Evolutionary conservation across 92 coral and sea anemone genomes (phyloP), one percentile per base, ranked within the genome.

Genomic region (Phenganax marumi): DNA sequence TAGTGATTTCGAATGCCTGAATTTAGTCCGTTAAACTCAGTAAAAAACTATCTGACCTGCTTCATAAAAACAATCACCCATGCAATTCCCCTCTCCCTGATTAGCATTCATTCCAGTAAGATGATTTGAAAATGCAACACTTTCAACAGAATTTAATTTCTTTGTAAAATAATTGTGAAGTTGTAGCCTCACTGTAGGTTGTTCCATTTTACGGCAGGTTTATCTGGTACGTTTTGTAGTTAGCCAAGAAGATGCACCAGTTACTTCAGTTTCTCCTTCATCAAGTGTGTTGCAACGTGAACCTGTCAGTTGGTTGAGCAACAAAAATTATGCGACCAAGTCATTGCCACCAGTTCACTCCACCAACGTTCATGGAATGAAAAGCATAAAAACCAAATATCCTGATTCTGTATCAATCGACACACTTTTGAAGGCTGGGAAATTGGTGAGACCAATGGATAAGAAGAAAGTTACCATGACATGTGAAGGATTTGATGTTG

Each of bases 401-500:
- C 93, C 93, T 66, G 81, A 86, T 65, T 84, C 87, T 47, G 82
- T 84, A 75, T 84, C 87, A 7, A 84, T 84, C 7, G 82, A 33
- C 63, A 26, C 76, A 21, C 33, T 75, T 0, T 82, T 84, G 14
- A 70, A 70, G 0, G 85, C 85, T 12, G 85, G 85, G 12, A 81
- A 81, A 46, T 48, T 81, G 24, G 70, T 84, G 11, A 62, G 52
- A 51, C 87, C 87, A 61, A 84, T 62, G 26, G 16, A 57, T 19
- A 84, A 51, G 75, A 84, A 18, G 21, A 54, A 74, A 51, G 75
- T 63, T 14, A 33, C 84, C 33, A 89, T 90, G 46, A 66, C 70
- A 77, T 79, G 88, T 79, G 89, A 91, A 79, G 74, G 80, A 80
- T 91, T 88, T 84, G 89, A 89, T 82, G 80, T 86, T 58, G 83